Evolutionary conservation across 2,888 invertebrate species (phyloP), one percentile per base, ranked within the genome.

Genomic region (Trachelus troglodyta): DNA sequence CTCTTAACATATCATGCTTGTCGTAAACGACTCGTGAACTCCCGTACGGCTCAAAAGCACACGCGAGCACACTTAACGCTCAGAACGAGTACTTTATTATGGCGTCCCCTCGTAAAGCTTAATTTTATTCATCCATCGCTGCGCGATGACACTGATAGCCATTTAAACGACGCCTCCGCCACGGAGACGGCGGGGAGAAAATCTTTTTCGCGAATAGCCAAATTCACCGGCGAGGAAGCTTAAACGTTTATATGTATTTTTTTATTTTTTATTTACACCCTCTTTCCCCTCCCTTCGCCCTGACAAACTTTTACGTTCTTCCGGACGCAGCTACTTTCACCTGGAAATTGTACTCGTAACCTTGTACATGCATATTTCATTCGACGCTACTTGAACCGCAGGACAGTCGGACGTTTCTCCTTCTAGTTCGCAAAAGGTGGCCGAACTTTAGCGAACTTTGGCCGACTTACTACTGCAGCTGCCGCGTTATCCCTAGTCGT

Each of bases 331-430:
- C 84, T 85, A 86, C 87, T 89, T 89, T 87, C 86, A 56, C 84
- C 84, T 76, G 85, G 85, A 89, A 89, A 89, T 88, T 89, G 85
- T 84, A 84, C 85, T 82, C 79, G 82, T 87, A 86, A 88, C 86
- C 89, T 86, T 87, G 87, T 87, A 86, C 88, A 87, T 86, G 86
- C 87, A 89, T 89, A 88, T 88, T 89, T 89, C 88, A 89, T 89
- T 86, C 82, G 81, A 81, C 83, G 84, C 82, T 83, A 81, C 84
- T 84, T 84, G 83, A 87, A 85, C 85, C 85, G 83, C 84, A 80
- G 85, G 85, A 84, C 83, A 83, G 75, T 80, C 79, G 83, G 82
- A 80, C 82, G 75, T 80, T 84, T 84, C 87, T 84, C 82, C 78
- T 74, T 82, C 75, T 76, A 75, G 76, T 82, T 34, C 23, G 71